Base-by-base conservation (phyloP, 2,113 vertebrate species). In the Ascaphus truei region DNA sequence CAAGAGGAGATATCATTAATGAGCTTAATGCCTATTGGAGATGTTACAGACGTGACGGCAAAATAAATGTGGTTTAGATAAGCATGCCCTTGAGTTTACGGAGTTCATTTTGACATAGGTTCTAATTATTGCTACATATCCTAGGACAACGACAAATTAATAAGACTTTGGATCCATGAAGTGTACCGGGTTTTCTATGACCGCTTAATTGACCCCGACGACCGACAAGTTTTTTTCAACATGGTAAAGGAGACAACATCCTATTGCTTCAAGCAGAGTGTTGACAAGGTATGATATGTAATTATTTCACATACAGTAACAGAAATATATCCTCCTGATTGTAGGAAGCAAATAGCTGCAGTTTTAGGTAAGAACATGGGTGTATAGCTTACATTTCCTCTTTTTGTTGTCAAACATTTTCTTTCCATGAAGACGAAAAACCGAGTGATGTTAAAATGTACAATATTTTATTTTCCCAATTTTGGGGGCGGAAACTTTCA, bases 151-250 rank as follows among this genome's bases (percentile, higher is more conserved):
- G 90, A 94, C 76, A 98, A 97, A 77, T 72, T 97, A 60, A 94
- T 96, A 68, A 88, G 95, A 22, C 88, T 98, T 67, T 98, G 95
- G 95, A 86, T 98, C 74, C 95, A 98, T 73, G 95, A 98, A 71
- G 78, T 98, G 47, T 98, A 96, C 73, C 87, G 95, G 4, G 96
- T 98, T 55, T 98, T 98, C 81, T 96, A 89, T 66, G 95, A 98
- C 67, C 92, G 95, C 43, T 89, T 98, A 65, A 82, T 95, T 57
- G 94, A 95, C 45, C 72, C 76, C 0, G 79, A 89, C 0, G 95
- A 98, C 82, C 91, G 90, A 62, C 79, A 88, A 1, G 66, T 79
- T 2, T 98, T 98, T 81, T 98, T 98, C 76, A 76, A 80, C 34
- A 92, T 94, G 62, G 86, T 95, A 11, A 89, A 89, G 79, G 87